phyloP scores from a whole-genome alignment of 2,113 vertebrate genomes.

The Macrotus californicus region DNA sequence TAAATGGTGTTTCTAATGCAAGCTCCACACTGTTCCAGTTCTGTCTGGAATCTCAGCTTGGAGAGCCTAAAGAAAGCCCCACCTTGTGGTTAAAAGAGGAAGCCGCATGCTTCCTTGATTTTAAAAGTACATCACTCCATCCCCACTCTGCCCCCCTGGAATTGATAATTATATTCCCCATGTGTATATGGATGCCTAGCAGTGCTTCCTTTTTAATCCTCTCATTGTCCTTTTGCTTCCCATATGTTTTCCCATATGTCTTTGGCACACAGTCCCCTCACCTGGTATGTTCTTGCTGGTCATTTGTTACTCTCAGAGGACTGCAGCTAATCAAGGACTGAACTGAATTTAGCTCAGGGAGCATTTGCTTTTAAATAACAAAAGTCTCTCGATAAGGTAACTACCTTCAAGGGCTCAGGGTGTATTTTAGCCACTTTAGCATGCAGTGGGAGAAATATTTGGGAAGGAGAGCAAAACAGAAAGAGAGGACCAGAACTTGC shows the following conservation, averaged over 20 bases:
- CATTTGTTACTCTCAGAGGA: background rate
- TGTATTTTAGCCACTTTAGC: background rate
- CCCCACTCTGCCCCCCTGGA: background rate
- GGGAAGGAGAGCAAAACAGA: background rate
- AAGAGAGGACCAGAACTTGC: background rate
- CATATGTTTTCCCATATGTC: background rate
- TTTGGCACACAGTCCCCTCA: background rate
- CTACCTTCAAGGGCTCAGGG: background rate
- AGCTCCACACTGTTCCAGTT: background rate
- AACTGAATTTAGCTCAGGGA: background rate
- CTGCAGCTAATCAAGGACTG: background rate
- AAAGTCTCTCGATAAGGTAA: background rate
- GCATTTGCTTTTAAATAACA: background rate
- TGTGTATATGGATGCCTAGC: background rate
- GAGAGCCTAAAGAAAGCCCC: background rate
- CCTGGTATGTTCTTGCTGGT: background rate
- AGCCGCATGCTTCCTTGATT: background rate
- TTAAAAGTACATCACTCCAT: background rate
- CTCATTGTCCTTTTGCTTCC: background rate
- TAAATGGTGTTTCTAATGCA: background rate
- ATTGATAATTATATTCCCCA: background rate
- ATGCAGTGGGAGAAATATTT: background rate
- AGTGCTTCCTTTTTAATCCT: background rate
- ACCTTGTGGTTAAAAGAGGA: background rate
- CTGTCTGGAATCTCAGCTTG: background rate